Evolutionary conservation across 2,888 invertebrate genomes (phyloP).

Genomic region (Drosophila multiciliata): DNA sequence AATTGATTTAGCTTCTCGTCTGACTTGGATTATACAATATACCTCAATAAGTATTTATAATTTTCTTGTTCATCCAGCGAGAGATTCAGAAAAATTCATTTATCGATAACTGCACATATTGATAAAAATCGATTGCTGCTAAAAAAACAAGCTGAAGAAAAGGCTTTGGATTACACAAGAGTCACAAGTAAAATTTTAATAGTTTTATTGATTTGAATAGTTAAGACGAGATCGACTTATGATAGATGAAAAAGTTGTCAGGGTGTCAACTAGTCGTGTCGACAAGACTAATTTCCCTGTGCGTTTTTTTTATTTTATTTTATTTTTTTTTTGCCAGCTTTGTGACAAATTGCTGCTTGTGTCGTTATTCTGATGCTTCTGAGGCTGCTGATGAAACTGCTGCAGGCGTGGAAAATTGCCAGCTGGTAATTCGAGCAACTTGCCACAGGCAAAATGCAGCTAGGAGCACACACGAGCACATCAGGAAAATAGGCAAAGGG

Average conservation of each 20-base stretch:
- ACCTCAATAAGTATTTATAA: too few species aligned
- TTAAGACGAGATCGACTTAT: neutral
- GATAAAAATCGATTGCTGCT: neutral
- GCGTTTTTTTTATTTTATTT: neutral
- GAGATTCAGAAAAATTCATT: too few species aligned
- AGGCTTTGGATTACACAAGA: neutral
- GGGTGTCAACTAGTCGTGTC: neutral
- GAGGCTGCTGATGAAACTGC: slow-evolving; percentile 30
- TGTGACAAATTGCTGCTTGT: slow-evolving; percentile 62
- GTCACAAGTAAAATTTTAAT: neutral
- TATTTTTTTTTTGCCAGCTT: slow-evolving; percentile 28
- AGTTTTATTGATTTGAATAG: neutral
- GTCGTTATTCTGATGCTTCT: slow-evolving; percentile 41
- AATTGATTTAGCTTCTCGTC: too few species aligned
- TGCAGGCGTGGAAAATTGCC: slow-evolving; percentile 39
- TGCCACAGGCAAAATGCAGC: slow-evolving; percentile 45
- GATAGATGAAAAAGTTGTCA: neutral
- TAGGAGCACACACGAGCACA: slow-evolving; percentile 6
- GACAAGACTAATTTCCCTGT: neutral
- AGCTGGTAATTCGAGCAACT: slow-evolving; percentile 49
- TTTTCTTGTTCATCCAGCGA: too few species aligned
- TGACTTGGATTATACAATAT: too few species aligned
- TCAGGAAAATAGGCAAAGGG: neutral
- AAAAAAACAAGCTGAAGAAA: neutral
- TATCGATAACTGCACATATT: too few species aligned